A percentile compares a stretch with the other conserved stretches of the same genome.
These are phyloP conservation scores for Cyrtodaria siliqua DNA, from an alignment of 2,888 invertebrate genomes.

Conservation along the genomic window DNA sequence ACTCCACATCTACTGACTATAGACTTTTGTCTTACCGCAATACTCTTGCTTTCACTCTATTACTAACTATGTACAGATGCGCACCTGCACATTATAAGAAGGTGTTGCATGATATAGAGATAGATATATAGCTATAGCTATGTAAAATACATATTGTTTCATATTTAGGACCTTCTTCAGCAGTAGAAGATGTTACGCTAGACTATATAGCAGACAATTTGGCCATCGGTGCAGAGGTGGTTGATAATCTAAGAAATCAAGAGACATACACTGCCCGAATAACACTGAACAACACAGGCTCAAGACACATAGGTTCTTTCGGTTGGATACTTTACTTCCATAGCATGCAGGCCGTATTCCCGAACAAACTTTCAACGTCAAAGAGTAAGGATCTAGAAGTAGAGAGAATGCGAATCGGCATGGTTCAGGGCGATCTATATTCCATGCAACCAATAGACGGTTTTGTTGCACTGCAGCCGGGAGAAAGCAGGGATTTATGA, in stretches of 20 bases:
- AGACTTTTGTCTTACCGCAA: too few species aligned
- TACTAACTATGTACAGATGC: too few species aligned
- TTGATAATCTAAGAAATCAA: slow-evolving; percentile 55
- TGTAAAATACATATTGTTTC: too few species aligned
- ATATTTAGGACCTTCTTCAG: too few species aligned
- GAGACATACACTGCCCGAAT: slow-evolving; percentile 40
- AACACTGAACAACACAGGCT: slow-evolving; percentile 50
- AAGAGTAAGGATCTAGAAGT: slow-evolving; percentile 25
- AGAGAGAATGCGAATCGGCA: slow-evolving; percentile 60
- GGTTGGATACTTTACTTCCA: slow-evolving; percentile 77
- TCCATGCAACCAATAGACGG: slow-evolving; percentile 60
- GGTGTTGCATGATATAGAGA: too few species aligned
- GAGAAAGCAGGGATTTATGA: slow-evolving; percentile 34
- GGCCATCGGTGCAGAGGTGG: slow-evolving; percentile 39
- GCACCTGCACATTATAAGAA: too few species aligned
- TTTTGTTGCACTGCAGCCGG: slow-evolving; percentile 56
- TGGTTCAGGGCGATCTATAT: slow-evolving; percentile 68
- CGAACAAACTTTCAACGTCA: slow-evolving; percentile 62
- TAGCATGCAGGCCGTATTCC: slow-evolving; percentile 73
- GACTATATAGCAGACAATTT: slow-evolving; percentile 46
- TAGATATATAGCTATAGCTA: too few species aligned
- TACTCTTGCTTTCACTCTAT: too few species aligned
- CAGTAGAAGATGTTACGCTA: slow-evolving; percentile 6
- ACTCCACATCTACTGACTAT: too few species aligned
- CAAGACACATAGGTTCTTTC: slow-evolving; percentile 21